Evolutionary conservation across 2,888 invertebrate genomes (phyloP), one percentile per base, ranked within the genome.

Genomic region (Pheosia gnoma): DNA sequence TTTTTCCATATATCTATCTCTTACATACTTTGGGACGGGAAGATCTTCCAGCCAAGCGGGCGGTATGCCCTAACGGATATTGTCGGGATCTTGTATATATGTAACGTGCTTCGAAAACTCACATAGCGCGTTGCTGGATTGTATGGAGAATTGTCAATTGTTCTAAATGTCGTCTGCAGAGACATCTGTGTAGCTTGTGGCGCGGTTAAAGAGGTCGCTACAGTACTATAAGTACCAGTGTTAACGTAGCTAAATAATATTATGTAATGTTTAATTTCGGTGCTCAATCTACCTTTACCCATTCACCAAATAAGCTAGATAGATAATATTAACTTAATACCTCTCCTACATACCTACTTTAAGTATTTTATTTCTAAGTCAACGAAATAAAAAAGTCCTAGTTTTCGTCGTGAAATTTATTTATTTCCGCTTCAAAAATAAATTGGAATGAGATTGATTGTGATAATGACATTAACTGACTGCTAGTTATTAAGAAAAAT

Each of bases 271-370:
- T 45, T 10, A 9, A 45, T 10, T 45, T 3, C 10, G 43, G 43
- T 45, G 56, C 57, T 37, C 10, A 52, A 36, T 58, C 5, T 53
- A 54, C 47, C 59, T 39, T 58, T 54, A 60, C 59, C 60, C 71
- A 78, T 81, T 82, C 82, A 81, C 81, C 80, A 80, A 73, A 74
- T 65, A 59, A 63, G 60, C 62, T 67, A 57, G 62, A 2, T 25
- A 25, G 25, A 25, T 57, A n/a, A n/a, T 41, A 37, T 59, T 47
- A n/a, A 25, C 39, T 7, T 45, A 45, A 45, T 45, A 45, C 8
- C 41, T 8, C 43, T 47, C 47, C 5, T 66, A 58, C 58, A 13
- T 63, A 45, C 47, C 43, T 63, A 70, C 63, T 61, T 61, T 62
- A 71, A 45, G n/a, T 49, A 49, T 13, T 49, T 13, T 49, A 13